phyloP scores from a whole-genome alignment of 2,113 vertebrate genomes.

The Nothoprocta pentlandii region DNA sequence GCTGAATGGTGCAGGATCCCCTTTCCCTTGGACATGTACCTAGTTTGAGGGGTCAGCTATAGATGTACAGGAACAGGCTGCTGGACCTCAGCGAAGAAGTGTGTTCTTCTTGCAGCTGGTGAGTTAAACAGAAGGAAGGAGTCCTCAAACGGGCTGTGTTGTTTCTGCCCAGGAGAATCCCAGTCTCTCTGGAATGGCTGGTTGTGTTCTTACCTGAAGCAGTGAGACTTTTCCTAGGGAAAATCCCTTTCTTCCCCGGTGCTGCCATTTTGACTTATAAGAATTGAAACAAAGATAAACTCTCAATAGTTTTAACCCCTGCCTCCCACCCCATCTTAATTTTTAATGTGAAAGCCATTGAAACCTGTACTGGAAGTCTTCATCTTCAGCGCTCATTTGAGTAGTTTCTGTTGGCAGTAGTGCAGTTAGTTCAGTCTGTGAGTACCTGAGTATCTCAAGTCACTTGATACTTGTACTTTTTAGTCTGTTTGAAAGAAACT shows the following conservation, averaged over 20 bases:
- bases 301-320: neutral
- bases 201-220: neutral
- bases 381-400: neutral
- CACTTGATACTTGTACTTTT: rapidly evolving
- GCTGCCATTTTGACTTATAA: neutral
- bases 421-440: neutral
- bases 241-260: neutral
- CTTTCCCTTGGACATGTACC: neutral
- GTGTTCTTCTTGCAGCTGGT: neutral
- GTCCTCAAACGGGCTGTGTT: neutral
- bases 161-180: neutral
- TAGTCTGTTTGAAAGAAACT: neutral
- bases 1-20: neutral
- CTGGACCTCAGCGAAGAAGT: neutral
- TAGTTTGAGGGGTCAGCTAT: neutral
- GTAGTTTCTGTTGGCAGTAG: neutral
- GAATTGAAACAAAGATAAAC: neutral
- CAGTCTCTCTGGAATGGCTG: neutral
- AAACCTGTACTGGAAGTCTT: neutral
- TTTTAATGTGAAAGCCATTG: neutral
- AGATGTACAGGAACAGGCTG: rapidly evolving
- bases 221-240: neutral
- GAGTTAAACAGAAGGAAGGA: neutral
- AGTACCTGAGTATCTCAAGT: neutral
- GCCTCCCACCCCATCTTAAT: neutral